Percentiles rank a stretch among this genome's conserved stretches.
Conservation (phyloP, 64 coral and sea anemone species). For the Orbicella faveolata region DNA sequence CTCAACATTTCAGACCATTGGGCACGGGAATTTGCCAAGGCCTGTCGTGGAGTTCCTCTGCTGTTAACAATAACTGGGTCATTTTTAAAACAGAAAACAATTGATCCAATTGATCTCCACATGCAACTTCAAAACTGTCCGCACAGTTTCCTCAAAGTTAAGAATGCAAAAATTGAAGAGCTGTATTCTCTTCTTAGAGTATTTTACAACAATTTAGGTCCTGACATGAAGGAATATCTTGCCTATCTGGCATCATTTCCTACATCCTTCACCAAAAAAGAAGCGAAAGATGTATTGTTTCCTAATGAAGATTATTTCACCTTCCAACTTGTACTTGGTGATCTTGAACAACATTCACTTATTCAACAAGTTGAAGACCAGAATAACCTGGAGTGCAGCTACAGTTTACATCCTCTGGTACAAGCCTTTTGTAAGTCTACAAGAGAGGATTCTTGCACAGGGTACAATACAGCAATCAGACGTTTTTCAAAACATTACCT, state of each 20-base stretch:
- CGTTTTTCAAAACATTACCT: constrained; percentile 30
- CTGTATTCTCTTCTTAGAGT: background rate
- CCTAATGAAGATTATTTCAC: background rate
- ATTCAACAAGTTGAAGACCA: background rate
- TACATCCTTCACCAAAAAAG: constrained; percentile 3
- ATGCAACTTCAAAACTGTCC: constrained; percentile 18
- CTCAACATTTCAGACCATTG: background rate
- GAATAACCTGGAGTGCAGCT: no score
- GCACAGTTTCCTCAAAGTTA: background rate
- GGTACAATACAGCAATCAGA: constrained; percentile 36
- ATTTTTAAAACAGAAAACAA: background rate
- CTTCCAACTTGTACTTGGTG: background rate
- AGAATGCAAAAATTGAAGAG: background rate
- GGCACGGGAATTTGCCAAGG: background rate
- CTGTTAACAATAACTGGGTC: constrained; percentile 30
- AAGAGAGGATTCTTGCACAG: background rate
- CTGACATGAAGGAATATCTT: constrained; percentile 8
- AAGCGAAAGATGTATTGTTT: constrained; percentile 29
- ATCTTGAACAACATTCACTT: constrained; percentile 4
- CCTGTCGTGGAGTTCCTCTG: constrained; percentile 49
- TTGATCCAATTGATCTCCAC: constrained; percentile 8
- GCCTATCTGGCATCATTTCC: constrained; percentile 40
- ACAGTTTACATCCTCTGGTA: constrained; percentile 38
- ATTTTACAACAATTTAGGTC: constrained; percentile 1
- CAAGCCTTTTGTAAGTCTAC: constrained; percentile 22